Evolutionary conservation across 2,797 vertebrate species (phyloP), one percentile per base, ranked within the genome.

Genomic region (Crenuchus spilurus): DNA sequence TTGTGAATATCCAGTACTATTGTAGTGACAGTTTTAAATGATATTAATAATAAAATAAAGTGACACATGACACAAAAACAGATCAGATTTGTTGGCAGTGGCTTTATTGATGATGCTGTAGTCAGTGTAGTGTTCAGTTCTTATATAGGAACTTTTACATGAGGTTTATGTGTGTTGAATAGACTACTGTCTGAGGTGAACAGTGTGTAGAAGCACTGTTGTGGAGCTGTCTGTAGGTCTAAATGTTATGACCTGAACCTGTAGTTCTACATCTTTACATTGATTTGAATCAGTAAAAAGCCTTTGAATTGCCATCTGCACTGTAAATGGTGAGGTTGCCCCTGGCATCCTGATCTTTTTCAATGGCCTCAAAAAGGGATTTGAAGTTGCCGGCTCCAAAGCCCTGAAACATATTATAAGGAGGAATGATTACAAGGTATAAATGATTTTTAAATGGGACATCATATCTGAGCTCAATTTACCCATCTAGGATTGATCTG

Each of bases 301-400:
- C 71, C 74, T 90, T 84, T 54, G 78, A 13, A 58, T 86, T 79
- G n/a, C 87, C 88, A 2, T 89, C 63, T 20, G 88, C 41, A 11
- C 88, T 93, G 74, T 91, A 67, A 48, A 82, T 75, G 0, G 90
- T 94, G 41, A 95, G 92, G 88, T 95, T 95, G 67, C 93, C 94
- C 68, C 93, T 86, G 81, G 93, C 92, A 0, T 94, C 92, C 82
- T 95, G 94, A 87, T 95, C 94, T 63, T 85, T 89, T 85, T 94
- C 94, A 72, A 94, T 95, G 75, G 93, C 93, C 88, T 95, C 94
- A 84, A 95, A 95, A 76, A 95, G 87, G 75, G 94, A 94, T 88
- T 94, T 94, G 86, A 95, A 94, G 86, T 95, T 95, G 77, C 94
- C 94, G 72, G 93, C 94, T 64, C 93, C 94, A 28, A 95, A 95